A percentile compares a stretch with the other conserved stretches of the same genome.
These are phyloP conservation scores for Physocephala rufipes DNA, from an alignment of 2,888 invertebrate genomes.

Conservation along the genomic window DNA sequence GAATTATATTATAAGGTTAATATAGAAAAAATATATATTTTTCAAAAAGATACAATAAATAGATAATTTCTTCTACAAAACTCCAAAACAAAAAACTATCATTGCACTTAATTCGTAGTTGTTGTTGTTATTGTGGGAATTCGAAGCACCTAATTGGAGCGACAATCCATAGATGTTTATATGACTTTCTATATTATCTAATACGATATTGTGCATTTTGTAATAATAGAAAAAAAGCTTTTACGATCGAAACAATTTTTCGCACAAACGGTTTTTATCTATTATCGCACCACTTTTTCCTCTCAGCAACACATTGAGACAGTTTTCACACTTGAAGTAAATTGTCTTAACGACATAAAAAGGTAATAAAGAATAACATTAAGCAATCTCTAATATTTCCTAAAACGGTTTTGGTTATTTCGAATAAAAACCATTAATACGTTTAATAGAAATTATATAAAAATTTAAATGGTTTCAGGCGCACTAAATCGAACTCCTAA, in stretches of 20 bases:
- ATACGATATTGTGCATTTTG: too few species aligned
- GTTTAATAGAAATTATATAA: too few species aligned
- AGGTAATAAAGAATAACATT: slow-evolving; percentile 8
- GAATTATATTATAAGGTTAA: slow-evolving; percentile 12
- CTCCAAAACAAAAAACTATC: slow-evolving; percentile 16
- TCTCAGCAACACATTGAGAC: slow-evolving; percentile 4
- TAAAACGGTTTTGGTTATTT: too few species aligned
- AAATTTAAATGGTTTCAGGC: too few species aligned
- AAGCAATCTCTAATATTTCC: too few species aligned
- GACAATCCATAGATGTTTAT: too few species aligned
- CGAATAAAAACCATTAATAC: too few species aligned
- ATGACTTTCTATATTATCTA: too few species aligned
- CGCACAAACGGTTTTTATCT: background rate
- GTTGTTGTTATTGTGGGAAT: slow-evolving; percentile 4
- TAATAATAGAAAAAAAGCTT: too few species aligned
- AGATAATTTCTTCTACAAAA: slow-evolving; percentile 26
- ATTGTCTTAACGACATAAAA: background rate
- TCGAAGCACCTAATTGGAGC: background rate
- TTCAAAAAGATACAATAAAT: slow-evolving; percentile 11
- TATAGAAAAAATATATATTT: slow-evolving; percentile 12
- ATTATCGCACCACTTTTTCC: slow-evolving; percentile 22
- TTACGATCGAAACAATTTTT: background rate
- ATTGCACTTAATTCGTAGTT: slow-evolving; percentile 35
- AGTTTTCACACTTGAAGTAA: slow-evolving; percentile 8
- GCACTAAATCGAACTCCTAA: too few species aligned